Evolutionary conservation across 2,888 invertebrate species (phyloP).

Genomic region (Catocala sponsa): DNA sequence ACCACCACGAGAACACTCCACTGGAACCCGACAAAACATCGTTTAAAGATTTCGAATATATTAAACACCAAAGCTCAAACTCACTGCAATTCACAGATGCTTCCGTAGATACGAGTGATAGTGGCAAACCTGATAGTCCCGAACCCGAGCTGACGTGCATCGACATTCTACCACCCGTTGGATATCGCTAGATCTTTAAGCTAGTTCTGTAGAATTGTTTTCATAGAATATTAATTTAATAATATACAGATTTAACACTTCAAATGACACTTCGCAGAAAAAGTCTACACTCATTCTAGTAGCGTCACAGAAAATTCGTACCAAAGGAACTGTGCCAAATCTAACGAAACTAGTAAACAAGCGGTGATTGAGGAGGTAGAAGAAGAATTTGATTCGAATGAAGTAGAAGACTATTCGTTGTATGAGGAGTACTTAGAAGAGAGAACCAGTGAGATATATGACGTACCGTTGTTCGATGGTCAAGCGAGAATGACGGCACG

Average conservation of each 20-base stretch:
- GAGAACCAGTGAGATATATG: conserved; percentile 66
- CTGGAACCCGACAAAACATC: conserved; percentile 54
- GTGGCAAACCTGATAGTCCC: conserved; percentile 82
- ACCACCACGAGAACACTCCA: conserved; percentile 37
- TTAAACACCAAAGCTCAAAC: conserved; percentile 60
- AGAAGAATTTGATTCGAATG: conserved; percentile 66
- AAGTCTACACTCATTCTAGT: conserved; percentile 58
- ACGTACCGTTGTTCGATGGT: conserved; percentile 80
- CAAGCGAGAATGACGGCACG: conserved; percentile 74
- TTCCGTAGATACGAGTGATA: conserved; percentile 82
- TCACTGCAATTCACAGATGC: conserved; percentile 72
- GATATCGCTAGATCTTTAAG: conserved; percentile 76
- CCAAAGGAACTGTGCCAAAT: conserved; percentile 56
- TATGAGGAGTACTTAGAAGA: conserved; percentile 70
- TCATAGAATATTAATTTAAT: conserved; percentile 52
- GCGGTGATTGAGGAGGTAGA: conserved; percentile 56
- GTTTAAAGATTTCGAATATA: conserved; percentile 59
- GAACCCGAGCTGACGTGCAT: conserved; percentile 79
- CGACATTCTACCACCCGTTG: conserved; percentile 80
- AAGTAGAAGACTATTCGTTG: conserved; percentile 69
- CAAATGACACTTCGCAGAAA: conserved; percentile 75
- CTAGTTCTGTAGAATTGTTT: conserved; percentile 54
- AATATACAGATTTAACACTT: conserved; percentile 49
- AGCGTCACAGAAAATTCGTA: conserved; percentile 52
- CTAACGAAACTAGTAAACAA: conserved; percentile 48